Conservation (phyloP, 2,797 vertebrate genomes). For the Halcyon chelicuti region DNA sequence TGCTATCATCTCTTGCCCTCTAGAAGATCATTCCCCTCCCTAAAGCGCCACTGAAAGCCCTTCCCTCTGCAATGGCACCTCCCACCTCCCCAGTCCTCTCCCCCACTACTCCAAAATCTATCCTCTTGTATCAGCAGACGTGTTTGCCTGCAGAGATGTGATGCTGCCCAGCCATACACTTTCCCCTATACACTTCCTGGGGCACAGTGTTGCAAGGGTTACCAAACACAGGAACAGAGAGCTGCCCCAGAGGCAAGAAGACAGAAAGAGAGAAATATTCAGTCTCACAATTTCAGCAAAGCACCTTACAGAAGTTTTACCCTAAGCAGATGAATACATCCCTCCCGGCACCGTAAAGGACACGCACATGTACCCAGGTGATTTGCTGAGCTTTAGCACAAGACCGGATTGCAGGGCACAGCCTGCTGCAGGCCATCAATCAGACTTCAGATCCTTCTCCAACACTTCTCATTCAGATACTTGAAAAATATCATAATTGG, state of each 20-base stretch:
- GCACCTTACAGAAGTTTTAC: not conserved
- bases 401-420: not conserved
- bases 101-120: not conserved
- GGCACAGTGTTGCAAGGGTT: not conserved
- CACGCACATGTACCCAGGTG: accelerated
- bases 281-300: not conserved
- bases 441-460: not conserved
- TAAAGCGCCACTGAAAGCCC: not conserved
- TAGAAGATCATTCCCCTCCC: not conserved
- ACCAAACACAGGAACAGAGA: not conserved
- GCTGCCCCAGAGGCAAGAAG: not conserved
- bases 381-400: not conserved
- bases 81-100: not conserved
- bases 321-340: not conserved
- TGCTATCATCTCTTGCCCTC: not conserved
- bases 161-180: not conserved
- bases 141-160: not conserved
- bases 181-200: not conserved
- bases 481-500: not conserved
- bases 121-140: not conserved
- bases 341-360: not conserved
- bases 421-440: not conserved
- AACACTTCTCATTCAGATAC: not conserved
- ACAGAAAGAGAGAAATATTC: not conserved
- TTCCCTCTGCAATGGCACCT: not conserved